Percentiles rank a stretch among this genome's conserved stretches.
Conservation (phyloP, 1,140 invertebrate species). For the Drosophila baimaii region DNA sequence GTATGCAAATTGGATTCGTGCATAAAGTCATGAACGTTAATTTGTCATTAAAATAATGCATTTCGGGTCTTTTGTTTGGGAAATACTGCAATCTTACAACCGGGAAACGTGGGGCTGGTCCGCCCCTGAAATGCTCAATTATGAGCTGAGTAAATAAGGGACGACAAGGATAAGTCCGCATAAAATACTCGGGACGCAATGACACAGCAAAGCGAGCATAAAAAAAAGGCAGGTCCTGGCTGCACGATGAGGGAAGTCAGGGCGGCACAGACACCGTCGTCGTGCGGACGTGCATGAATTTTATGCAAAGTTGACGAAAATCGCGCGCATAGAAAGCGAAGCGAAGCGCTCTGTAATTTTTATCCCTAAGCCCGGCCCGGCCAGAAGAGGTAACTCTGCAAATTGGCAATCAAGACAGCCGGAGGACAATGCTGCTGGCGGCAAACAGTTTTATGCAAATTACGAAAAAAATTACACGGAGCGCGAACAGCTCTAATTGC, state of each 20-base stretch:
- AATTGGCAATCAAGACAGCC: constrained; percentile 74
- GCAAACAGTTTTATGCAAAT: constrained; percentile 69
- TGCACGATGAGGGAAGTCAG: constrained; percentile 11
- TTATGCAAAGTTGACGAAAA: constrained; percentile 81
- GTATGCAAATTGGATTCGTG: constrained; percentile 67
- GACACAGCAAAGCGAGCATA: constrained; percentile 19
- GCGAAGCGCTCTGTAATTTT: constrained; percentile 51
- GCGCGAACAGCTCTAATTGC: constrained; percentile 67
- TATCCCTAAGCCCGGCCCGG: constrained; percentile 2
- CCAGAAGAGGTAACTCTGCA: constrained; percentile 29
- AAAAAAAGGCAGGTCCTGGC: constrained; percentile 17
- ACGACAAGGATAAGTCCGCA: constrained; percentile 42
- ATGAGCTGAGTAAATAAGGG: constrained; percentile 69
- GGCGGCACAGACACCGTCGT: too few relatives aligned
- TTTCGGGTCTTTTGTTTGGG: constrained; percentile 43
- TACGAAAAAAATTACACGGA: constrained; percentile 49
- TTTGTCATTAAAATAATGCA: constrained; percentile 76
- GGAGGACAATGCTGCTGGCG: constrained; percentile 28
- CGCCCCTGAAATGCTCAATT: constrained; percentile 50
- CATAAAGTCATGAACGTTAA: constrained; percentile 74
- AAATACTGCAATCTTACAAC: constrained; percentile 46
- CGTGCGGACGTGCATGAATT: constrained; percentile 71
- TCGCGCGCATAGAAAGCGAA: constrained; percentile 52
- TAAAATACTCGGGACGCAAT: constrained; percentile 31
- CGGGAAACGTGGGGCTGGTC: background rate